Conservation (phyloP, 2,797 vertebrate species). For the Argentina silus region DNA sequence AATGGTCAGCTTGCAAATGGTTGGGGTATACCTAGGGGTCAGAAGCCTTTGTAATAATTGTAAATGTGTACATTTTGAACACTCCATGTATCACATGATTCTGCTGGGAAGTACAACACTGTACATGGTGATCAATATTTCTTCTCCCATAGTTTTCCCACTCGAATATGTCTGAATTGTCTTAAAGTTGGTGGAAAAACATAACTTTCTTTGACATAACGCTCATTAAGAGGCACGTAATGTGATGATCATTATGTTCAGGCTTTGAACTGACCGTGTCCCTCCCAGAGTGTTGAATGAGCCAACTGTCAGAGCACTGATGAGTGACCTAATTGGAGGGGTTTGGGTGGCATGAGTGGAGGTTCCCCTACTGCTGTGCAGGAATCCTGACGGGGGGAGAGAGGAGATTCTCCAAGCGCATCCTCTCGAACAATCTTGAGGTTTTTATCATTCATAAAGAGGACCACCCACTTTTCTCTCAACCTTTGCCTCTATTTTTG, state of each 20-base stretch:
- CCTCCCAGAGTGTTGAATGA: constrained; percentile 29
- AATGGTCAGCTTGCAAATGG: constrained; percentile 85
- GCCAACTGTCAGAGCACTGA: constrained; percentile 18
- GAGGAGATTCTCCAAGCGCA: constrained; percentile 36
- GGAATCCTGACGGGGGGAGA: constrained; percentile 20
- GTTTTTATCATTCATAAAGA: constrained; percentile 56
- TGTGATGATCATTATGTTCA: constrained; percentile 9
- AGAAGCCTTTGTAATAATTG: constrained; percentile 68
- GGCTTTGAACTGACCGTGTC: constrained; percentile 23
- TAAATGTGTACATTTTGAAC: constrained; percentile 53
- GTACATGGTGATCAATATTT: not conserved
- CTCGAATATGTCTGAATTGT: not conserved
- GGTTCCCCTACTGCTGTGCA: constrained; percentile 17
- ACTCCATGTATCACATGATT: constrained; percentile 1
- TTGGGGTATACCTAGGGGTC: constrained; percentile 73
- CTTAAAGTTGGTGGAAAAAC: not conserved
- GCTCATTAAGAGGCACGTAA: not conserved
- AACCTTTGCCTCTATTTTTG: constrained; percentile 76
- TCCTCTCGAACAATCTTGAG: constrained; percentile 22
- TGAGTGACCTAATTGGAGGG: constrained; percentile 31
- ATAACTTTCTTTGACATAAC: no score
- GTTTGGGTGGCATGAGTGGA: constrained; percentile 14
- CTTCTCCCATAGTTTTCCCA: not conserved
- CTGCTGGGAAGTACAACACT: not conserved
- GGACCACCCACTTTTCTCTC: constrained; percentile 78